Conservation (phyloP, 1,140 invertebrate species). For the Alviniconcha marisindica region DNA sequence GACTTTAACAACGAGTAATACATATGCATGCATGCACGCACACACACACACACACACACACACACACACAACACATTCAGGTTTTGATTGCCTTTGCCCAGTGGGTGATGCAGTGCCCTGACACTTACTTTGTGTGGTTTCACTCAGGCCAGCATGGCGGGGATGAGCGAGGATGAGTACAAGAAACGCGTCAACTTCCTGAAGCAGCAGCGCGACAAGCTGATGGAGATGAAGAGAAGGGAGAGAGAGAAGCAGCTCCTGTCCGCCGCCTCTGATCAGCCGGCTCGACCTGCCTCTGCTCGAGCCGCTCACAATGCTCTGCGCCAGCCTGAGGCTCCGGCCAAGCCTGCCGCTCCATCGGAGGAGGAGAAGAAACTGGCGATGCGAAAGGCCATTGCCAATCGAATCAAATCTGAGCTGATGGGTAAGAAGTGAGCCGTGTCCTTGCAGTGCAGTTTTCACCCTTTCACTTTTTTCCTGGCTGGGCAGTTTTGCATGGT, state of each 20-base stretch:
- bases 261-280: slow-evolving; percentile 57
- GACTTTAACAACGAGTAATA: too few relatives aligned
- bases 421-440: slow-evolving; percentile 67
- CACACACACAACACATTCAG: too few relatives aligned
- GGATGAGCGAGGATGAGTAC: slow-evolving; percentile 81
- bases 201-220: slow-evolving; percentile 90
- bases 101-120: too few relatives aligned
- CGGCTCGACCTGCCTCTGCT: slow-evolving; percentile 82
- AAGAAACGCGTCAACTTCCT: slow-evolving; percentile 89
- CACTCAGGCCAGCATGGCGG: slow-evolving; percentile 57
- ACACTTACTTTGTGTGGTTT: slow-evolving; percentile 1
- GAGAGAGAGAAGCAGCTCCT: slow-evolving; percentile 86
- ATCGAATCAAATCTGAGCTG: slow-evolving; percentile 89
- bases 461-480: slow-evolving; percentile 33
- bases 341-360: slow-evolving; percentile 18
- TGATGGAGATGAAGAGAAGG: slow-evolving; percentile 91
- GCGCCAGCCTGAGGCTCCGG: slow-evolving; percentile 67
- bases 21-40: too few relatives aligned
- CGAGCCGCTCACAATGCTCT: slow-evolving; percentile 82
- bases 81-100: not conserved
- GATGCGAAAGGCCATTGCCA: slow-evolving; percentile 87
- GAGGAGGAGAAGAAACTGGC: slow-evolving; percentile 81
- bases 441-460: not conserved
- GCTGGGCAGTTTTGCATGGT: too few relatives aligned
- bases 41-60: too few relatives aligned